phyloP scores from a whole-genome alignment of 2,113 vertebrate genomes.

The Bucco capensis region DNA sequence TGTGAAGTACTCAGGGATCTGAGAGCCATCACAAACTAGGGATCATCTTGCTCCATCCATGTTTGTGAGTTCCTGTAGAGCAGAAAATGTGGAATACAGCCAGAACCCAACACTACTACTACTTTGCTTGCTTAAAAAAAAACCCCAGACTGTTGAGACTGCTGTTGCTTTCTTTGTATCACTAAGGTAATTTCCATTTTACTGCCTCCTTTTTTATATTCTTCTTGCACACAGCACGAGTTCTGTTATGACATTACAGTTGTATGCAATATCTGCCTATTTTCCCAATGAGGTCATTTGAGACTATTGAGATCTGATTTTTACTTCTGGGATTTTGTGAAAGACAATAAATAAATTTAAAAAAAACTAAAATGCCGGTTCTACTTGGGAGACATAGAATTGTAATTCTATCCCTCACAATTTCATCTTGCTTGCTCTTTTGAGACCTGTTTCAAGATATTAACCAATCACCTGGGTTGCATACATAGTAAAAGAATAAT shows the following conservation, averaged over 20 bases:
- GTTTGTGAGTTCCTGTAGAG: neutral
- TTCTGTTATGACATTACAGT: neutral
- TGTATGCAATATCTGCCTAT: constrained; percentile 12
- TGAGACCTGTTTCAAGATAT: neutral
- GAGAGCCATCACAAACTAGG: neutral
- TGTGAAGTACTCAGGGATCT: neutral
- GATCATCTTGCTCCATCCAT: neutral
- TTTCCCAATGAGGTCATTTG: neutral
- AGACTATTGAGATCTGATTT: neutral
- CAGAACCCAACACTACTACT: neutral
- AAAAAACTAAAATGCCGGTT: neutral
- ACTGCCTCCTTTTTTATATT: neutral
- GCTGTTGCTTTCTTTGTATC: neutral
- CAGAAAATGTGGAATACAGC: neutral
- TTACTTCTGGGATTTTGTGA: neutral
- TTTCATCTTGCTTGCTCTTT: constrained; percentile 3
- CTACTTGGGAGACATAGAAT: neutral
- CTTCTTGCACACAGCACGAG: neutral
- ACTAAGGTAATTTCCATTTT: neutral
- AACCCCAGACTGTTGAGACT: neutral
- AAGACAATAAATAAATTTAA: constrained; percentile 9
- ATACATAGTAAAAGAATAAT: neutral
- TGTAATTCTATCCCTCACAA: neutral
- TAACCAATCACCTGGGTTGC: neutral
- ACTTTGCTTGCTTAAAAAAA: neutral